These are phyloP conservation scores for Poeciliopsis gracilis DNA, from an alignment of 2,797 vertebrate genomes.

Conservation along the genomic window DNA sequence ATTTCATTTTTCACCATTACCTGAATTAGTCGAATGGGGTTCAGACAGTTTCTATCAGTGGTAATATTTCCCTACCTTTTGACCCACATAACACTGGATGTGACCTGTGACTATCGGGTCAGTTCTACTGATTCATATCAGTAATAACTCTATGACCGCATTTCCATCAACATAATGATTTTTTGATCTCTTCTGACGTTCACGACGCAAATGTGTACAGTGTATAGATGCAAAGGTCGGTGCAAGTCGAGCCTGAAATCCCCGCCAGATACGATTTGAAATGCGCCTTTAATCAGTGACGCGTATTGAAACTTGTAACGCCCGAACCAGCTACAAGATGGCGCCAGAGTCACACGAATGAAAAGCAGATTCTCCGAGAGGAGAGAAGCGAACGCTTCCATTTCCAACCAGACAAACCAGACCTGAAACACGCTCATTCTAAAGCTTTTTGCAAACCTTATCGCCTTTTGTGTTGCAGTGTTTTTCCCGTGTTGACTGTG, in stretches of 20 bases:
- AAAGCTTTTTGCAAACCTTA: background rate
- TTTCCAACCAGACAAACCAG: background rate
- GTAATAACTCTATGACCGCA: background rate
- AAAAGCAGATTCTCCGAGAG: background rate
- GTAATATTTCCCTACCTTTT: background rate
- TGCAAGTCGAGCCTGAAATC: background rate
- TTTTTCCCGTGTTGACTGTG: background rate
- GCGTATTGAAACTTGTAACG: conserved; percentile 41
- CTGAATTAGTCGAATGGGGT: background rate
- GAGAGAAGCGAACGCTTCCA: background rate
- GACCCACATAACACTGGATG: background rate
- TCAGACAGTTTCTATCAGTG: background rate
- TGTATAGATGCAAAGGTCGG: background rate
- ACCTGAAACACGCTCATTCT: background rate
- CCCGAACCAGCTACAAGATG: conserved; percentile 72
- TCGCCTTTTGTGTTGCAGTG: background rate
- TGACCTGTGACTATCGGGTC: background rate
- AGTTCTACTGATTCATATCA: background rate
- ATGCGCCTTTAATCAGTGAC: background rate
- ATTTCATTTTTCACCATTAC: background rate
- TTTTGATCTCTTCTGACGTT: background rate
- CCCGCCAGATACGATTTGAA: background rate
- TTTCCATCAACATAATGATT: background rate
- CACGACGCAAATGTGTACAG: background rate
- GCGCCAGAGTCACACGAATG: conserved; percentile 72